Evolutionary conservation across 2,797 vertebrate genomes (phyloP).

Genomic region (Propithecus deckenii): DNA sequence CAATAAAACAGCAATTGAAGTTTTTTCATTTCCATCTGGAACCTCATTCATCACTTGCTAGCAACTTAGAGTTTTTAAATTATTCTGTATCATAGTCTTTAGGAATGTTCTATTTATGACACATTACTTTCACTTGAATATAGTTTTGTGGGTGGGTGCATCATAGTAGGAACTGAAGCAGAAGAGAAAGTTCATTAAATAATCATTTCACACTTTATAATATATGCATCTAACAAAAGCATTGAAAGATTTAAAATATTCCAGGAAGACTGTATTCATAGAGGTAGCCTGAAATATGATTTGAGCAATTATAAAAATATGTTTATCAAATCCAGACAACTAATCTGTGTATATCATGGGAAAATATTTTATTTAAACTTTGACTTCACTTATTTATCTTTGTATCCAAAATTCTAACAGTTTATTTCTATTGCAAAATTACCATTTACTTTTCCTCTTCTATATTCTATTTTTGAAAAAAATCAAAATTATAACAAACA

Average conservation of each 20-base stretch:
- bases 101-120: conserved; percentile 54
- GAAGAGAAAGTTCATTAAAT: conserved; percentile 68
- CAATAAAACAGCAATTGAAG: background rate
- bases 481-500: background rate
- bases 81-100: background rate
- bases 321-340: conserved; percentile 54
- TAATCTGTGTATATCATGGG: conserved; percentile 5
- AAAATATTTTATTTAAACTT: conserved; percentile 34
- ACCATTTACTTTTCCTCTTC: background rate
- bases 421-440: background rate
- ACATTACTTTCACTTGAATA: background rate
- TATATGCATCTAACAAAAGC: conserved; percentile 63
- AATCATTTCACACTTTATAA: conserved; percentile 68
- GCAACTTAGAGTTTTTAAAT: conserved; percentile 41
- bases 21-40: background rate
- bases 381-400: background rate
- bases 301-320: conserved; percentile 60
- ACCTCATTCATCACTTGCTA: background rate
- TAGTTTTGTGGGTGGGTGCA: conserved; percentile 48
- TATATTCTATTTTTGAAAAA: background rate
- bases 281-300: conserved; percentile 58
- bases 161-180: conserved; percentile 46
- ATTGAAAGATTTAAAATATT: conserved; percentile 64
- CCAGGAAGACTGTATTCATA: conserved; percentile 10
- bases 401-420: background rate